These are phyloP conservation scores for Halocynthia roretzi DNA, from an alignment of 23 tunicate genomes.

Conservation along the genomic window DNA sequence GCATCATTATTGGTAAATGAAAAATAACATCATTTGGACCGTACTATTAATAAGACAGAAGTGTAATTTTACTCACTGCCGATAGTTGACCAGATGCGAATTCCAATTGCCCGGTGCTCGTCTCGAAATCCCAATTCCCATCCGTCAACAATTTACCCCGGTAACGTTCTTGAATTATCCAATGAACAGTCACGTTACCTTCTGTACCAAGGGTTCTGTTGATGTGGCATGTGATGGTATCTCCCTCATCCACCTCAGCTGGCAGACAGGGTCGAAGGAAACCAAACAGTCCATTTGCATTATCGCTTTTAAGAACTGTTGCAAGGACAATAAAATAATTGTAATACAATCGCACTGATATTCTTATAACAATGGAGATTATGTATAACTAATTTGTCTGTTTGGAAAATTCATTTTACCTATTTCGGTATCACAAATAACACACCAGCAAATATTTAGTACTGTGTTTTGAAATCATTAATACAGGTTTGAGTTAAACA, in stretches of 20 bases:
- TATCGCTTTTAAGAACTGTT: conserved; percentile 59
- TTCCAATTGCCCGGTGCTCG: conserved; percentile 16
- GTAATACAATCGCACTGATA: too few relatives aligned
- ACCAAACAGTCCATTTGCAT: conserved; percentile 72
- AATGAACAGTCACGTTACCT: conserved; percentile 60
- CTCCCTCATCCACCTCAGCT: conserved; percentile 39
- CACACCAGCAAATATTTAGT: too few relatives aligned
- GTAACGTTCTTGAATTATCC: conserved; percentile 25
- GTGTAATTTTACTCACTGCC: too few relatives aligned
- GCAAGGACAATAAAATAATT: too few relatives aligned
- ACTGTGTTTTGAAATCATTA: too few relatives aligned
- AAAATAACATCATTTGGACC: too few relatives aligned
- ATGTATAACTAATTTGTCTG: not conserved
- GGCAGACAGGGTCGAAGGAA: conserved; percentile 66
- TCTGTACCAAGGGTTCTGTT: conserved; percentile 43
- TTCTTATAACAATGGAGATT: not conserved
- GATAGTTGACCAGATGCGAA: conserved; percentile 37
- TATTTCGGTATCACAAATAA: not conserved
- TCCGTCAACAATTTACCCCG: not conserved
- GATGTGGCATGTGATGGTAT: conserved; percentile 33
- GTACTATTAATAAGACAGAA: too few relatives aligned
- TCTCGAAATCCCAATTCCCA: conserved; percentile 23
- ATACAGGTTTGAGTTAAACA: too few relatives aligned
- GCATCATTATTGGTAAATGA: too few relatives aligned
- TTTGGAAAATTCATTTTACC: not conserved